Evolutionary conservation across 2,113 vertebrate genomes (phyloP).

Genomic region (Hucho hucho): DNA sequence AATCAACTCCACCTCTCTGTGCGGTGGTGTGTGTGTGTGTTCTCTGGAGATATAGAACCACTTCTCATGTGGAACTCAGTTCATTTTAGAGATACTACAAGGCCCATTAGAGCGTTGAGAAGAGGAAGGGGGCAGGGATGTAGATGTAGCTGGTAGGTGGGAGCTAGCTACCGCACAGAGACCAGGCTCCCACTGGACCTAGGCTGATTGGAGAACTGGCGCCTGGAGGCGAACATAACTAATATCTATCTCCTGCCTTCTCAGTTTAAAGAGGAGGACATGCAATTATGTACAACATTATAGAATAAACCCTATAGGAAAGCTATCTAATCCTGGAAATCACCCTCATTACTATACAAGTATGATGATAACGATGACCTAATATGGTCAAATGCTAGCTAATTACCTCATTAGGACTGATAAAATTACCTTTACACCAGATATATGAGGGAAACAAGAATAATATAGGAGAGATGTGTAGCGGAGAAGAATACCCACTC

Average conservation of each 20-base stretch:
- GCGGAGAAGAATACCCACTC: not conserved
- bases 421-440: not conserved
- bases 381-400: not conserved
- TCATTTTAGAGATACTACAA: slow-evolving; percentile 82
- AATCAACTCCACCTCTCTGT: slow-evolving; percentile 82
- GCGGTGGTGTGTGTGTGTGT: slow-evolving; percentile 27
- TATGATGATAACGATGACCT: not conserved
- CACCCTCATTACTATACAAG: slow-evolving; percentile 34
- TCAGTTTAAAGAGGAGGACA: slow-evolving; percentile 46
- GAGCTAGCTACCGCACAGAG: slow-evolving; percentile 50
- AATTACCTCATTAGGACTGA: not conserved
- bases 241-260: slow-evolving; percentile 67
- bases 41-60: slow-evolving; percentile 83
- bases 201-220: slow-evolving; percentile 68
- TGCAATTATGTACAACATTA: not conserved
- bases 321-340: slow-evolving; percentile 54
- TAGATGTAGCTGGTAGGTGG: slow-evolving; percentile 63
- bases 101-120: slow-evolving; percentile 76
- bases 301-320: slow-evolving; percentile 34
- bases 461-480: not conserved
- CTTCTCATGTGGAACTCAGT: slow-evolving; percentile 84
- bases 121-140: slow-evolving; percentile 58
- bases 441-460: not conserved
- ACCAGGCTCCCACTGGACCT: slow-evolving; percentile 67
- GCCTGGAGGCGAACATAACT: slow-evolving; percentile 60